A percentile compares a stretch with the other conserved stretches of the same genome.
These are phyloP conservation scores for Leptocoma aspasia DNA, from an alignment of 2,113 vertebrate species.

Conservation along the genomic window DNA sequence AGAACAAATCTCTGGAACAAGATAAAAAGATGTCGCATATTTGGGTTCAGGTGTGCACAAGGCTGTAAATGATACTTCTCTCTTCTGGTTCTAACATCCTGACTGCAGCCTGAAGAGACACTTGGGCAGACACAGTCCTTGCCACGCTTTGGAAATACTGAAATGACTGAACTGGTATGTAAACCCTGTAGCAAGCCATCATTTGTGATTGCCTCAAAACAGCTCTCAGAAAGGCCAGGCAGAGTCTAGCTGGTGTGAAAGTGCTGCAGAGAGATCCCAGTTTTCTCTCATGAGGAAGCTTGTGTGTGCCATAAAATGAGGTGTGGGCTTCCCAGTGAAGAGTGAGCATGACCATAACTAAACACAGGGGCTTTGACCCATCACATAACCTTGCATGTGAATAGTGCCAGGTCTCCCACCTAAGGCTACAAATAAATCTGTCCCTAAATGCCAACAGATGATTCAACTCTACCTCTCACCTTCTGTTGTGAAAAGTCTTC, in stretches of 20 bases:
- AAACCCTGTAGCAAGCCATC: background rate
- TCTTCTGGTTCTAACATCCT: background rate
- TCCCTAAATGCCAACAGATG: background rate
- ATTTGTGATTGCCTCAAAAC: background rate
- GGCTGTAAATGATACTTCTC: background rate
- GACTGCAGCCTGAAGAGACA: background rate
- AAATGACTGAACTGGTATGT: background rate
- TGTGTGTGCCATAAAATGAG: background rate
- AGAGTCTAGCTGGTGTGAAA: background rate
- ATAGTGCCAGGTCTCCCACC: background rate
- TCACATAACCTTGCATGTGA: background rate
- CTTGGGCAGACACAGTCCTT: background rate
- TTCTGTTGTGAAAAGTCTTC: background rate
- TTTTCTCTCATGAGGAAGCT: background rate
- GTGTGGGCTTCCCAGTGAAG: background rate
- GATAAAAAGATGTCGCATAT: background rate
- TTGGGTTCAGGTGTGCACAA: background rate
- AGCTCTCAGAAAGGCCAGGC: background rate
- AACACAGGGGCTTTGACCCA: background rate
- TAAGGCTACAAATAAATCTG: background rate
- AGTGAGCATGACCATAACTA: background rate
- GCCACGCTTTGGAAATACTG: background rate
- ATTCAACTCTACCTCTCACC: background rate
- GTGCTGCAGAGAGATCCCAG: background rate
- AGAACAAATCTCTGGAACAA: background rate